Evolutionary conservation across 2,113 vertebrate genomes (phyloP).

Genomic region (Lycocorax pyrrhopterus): DNA sequence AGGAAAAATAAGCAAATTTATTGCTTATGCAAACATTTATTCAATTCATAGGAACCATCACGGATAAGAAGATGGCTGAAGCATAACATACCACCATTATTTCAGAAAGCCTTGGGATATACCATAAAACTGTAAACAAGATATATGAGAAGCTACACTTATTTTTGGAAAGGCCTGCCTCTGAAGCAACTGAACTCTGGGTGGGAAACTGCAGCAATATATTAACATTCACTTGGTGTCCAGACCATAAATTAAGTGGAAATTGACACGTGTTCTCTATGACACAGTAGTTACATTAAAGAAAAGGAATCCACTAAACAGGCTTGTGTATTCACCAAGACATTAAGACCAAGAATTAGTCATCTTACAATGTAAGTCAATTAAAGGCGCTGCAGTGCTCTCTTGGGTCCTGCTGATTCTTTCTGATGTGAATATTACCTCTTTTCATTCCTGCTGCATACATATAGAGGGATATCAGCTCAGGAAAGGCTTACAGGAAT

Average conservation of each 20-base stretch:
- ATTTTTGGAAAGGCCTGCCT: neutral
- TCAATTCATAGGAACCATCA: neutral
- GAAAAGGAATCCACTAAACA: neutral
- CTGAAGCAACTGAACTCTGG: neutral
- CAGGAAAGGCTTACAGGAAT: neutral
- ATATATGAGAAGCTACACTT: neutral
- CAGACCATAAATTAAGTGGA: neutral
- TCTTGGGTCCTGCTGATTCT: neutral
- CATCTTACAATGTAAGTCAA: neutral
- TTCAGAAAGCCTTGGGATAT: neutral
- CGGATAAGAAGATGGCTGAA: neutral
- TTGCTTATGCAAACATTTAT: conserved; percentile 2
- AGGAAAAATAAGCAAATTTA: neutral
- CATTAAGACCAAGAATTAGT: neutral
- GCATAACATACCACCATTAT: neutral
- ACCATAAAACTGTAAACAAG: neutral
- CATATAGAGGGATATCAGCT: neutral
- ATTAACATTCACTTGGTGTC: neutral
- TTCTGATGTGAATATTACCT: neutral
- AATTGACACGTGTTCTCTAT: neutral
- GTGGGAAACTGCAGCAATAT: neutral
- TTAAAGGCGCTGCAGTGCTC: neutral
- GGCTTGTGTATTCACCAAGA: neutral
- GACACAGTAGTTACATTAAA: neutral
- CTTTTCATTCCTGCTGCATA: neutral